These are phyloP conservation scores for Typhlichthys subterraneus DNA, from an alignment of 2,797 vertebrate species.

Conservation along the genomic window DNA sequence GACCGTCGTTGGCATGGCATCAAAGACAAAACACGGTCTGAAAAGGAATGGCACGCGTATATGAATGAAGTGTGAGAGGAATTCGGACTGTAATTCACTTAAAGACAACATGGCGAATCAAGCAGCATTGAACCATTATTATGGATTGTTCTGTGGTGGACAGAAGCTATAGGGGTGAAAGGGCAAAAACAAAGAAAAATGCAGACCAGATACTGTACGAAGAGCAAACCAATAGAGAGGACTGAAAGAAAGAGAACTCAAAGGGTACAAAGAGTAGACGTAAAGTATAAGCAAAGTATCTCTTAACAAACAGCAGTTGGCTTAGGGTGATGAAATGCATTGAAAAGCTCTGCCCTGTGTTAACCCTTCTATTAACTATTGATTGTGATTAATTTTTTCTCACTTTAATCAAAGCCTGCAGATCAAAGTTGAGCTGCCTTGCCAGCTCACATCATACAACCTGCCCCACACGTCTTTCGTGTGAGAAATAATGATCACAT, in stretches of 20 bases:
- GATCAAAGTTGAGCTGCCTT: constrained; percentile 45
- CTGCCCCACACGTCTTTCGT: constrained; percentile 51
- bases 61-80: constrained; percentile 7
- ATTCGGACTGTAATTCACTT: constrained; percentile 18
- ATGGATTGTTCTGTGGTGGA: constrained; percentile 18
- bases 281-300: constrained; percentile 6
- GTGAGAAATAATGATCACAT: constrained; percentile 55
- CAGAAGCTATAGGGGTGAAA: background rate
- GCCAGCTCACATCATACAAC: constrained; percentile 47
- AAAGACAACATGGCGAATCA: constrained; percentile 29
- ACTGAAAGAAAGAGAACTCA: constrained; percentile 26
- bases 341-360: constrained; percentile 59
- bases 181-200: background rate
- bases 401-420: constrained; percentile 55
- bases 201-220: background rate
- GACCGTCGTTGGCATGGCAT: constrained; percentile 1
- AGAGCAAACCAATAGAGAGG: background rate
- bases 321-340: constrained; percentile 71
- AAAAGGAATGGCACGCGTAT: constrained; percentile 10
- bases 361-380: constrained; percentile 66
- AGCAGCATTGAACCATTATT: constrained; percentile 39
- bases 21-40: constrained; percentile 22
- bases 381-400: constrained; percentile 53
- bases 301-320: constrained; percentile 53
- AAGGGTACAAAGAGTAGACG: constrained; percentile 12